phyloP scores from a whole-genome alignment of 92 coral and sea anemone species.

The Phymanthus crucifer region DNA sequence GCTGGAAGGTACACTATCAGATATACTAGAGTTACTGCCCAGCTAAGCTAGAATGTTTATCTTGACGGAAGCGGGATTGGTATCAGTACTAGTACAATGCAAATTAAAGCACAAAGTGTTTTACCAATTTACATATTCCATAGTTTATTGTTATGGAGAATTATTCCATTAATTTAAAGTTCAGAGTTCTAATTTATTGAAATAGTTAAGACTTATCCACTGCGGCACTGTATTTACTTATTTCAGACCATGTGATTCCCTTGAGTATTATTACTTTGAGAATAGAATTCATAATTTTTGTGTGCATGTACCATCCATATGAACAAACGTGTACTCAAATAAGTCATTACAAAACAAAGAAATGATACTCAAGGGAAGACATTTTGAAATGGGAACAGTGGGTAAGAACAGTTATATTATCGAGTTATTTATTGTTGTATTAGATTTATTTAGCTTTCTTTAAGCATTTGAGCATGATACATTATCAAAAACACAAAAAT shows the following conservation, averaged over 20 bases:
- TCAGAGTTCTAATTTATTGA: background rate
- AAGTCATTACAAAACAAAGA: too few species aligned
- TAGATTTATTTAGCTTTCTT: background rate
- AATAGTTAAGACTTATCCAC: background rate
- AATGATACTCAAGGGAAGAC: too few species aligned
- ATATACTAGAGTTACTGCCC: too few species aligned
- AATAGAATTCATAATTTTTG: too few species aligned
- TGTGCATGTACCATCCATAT: too few species aligned
- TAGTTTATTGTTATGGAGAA: background rate
- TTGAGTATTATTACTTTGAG: too few species aligned
- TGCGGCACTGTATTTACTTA: too few species aligned
- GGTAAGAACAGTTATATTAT: background rate
- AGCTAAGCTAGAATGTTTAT: background rate
- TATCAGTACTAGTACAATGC: background rate
- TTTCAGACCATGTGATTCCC: too few species aligned
- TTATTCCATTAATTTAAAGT: background rate
- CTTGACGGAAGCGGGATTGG: background rate
- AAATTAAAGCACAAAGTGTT: background rate
- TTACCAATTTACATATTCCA: background rate
- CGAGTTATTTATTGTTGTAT: background rate
- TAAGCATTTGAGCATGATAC: background rate
- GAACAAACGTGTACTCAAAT: too few species aligned
- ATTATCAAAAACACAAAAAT: constrained; percentile 3
- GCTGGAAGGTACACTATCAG: background rate
- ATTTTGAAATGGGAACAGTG: too few species aligned